Percentiles rank a stretch among this genome's conserved stretches.
These are phyloP conservation scores for Notoglanidium macrostoma DNA, from an alignment of 2,797 vertebrate species.

Conservation along the genomic window DNA sequence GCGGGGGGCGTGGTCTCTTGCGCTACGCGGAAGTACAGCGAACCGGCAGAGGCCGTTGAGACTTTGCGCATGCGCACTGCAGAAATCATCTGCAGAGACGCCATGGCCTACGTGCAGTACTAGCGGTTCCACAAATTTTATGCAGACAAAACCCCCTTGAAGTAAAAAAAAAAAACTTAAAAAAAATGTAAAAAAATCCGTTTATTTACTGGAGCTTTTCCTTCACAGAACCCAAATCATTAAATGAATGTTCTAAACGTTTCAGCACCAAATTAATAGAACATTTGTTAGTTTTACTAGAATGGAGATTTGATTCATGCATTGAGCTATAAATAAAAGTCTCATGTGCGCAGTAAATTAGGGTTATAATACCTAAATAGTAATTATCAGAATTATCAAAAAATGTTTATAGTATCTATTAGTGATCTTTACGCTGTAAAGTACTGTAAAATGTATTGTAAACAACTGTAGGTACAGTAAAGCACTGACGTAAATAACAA, in stretches of 20 bases:
- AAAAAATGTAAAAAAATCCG: background rate
- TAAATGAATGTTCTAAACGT: background rate
- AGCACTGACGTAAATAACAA: no score
- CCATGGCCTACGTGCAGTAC: conserved; percentile 13
- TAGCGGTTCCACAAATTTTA: background rate
- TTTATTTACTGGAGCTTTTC: background rate
- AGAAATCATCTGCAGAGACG: background rate
- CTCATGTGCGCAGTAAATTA: background rate
- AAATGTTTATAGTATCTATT: background rate
- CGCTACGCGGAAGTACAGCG: background rate
- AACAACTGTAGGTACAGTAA: background rate
- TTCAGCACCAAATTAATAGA: background rate
- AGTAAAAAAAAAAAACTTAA: background rate
- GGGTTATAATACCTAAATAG: background rate
- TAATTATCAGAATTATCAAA: no score
- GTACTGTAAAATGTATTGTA: background rate
- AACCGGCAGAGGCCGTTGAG: background rate
- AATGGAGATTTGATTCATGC: background rate
- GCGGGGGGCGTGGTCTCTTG: background rate
- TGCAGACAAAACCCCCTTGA: background rate
- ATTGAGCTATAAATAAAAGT: background rate
- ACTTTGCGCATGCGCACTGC: background rate
- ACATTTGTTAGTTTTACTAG: background rate
- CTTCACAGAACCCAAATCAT: background rate
- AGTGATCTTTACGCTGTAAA: background rate